Conservation (phyloP, 2,888 invertebrate genomes). For the Ctena decussata region DNA sequence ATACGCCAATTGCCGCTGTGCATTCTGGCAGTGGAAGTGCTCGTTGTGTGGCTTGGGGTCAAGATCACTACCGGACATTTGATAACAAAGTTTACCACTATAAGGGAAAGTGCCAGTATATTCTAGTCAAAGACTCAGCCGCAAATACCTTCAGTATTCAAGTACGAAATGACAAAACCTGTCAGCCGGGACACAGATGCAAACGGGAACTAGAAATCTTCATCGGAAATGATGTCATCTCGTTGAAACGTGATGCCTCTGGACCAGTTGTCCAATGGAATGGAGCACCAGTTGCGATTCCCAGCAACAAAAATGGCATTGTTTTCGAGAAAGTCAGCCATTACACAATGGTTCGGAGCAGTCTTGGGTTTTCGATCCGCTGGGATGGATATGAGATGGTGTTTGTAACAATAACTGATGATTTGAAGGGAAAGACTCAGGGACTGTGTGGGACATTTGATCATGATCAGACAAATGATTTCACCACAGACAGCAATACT, state of each 20-base stretch:
- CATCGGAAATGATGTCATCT: constrained; percentile 89
- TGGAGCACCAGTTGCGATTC: constrained; percentile 65
- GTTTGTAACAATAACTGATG: constrained; percentile 74
- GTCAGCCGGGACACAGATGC: constrained; percentile 88
- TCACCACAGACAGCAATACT: constrained; percentile 89
- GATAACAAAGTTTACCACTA: constrained; percentile 93
- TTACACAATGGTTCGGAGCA: constrained; percentile 91
- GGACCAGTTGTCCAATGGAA: constrained; percentile 75
- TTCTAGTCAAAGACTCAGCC: constrained; percentile 91
- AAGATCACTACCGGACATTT: constrained; percentile 94
- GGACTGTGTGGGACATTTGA: constrained; percentile 95
- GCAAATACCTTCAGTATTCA: constrained; percentile 90
- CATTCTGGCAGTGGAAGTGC: constrained; percentile 86
- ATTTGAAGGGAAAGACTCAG: constrained; percentile 92
- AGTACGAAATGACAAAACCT: constrained; percentile 88
- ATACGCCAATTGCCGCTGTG: constrained; percentile 14
- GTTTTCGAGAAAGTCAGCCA: constrained; percentile 92
- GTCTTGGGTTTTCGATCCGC: constrained; percentile 90
- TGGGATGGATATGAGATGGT: constrained; percentile 91
- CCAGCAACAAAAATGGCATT: constrained; percentile 89
- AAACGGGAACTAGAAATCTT: constrained; percentile 89
- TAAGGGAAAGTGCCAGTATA: constrained; percentile 91
- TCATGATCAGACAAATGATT: constrained; percentile 91
- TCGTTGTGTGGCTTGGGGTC: constrained; percentile 93
- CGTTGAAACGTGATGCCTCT: constrained; percentile 58